These are phyloP conservation scores for Chesias legatella DNA, from an alignment of 2,888 invertebrate genomes.

Conservation along the genomic window DNA sequence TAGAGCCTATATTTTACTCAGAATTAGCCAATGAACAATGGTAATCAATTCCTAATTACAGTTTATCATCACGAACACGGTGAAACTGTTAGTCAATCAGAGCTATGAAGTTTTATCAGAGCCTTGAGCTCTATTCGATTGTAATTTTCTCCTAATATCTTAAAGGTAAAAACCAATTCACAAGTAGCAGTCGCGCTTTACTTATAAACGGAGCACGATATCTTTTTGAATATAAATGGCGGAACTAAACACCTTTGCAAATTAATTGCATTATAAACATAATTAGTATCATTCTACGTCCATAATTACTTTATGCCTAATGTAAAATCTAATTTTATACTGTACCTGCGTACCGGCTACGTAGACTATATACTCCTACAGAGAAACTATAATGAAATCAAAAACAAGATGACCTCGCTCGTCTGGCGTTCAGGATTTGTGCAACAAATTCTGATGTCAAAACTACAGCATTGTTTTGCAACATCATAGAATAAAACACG, in stretches of 20 bases:
- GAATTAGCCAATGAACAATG: slow-evolving; percentile 43
- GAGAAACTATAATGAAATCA: slow-evolving; percentile 37
- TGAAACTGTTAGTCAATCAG: slow-evolving; percentile 37
- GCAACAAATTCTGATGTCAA: slow-evolving; percentile 53
- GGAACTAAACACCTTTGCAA: not conserved
- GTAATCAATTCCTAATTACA: slow-evolving; percentile 44
- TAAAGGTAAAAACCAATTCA: not conserved
- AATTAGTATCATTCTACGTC: too few relatives aligned
- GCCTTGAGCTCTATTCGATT: slow-evolving; percentile 24
- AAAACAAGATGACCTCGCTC: slow-evolving; percentile 50
- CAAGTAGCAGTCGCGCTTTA: too few relatives aligned
- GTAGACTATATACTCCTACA: slow-evolving; percentile 22
- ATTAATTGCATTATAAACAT: not conserved
- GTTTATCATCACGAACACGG: slow-evolving; percentile 49
- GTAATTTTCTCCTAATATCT: slow-evolving; percentile 9
- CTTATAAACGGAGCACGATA: too few relatives aligned
- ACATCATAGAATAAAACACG: slow-evolving; percentile 32
- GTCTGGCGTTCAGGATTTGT: slow-evolving; percentile 48
- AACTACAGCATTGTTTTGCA: slow-evolving; percentile 47
- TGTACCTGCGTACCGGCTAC: too few relatives aligned
- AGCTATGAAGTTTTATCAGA: slow-evolving; percentile 27
- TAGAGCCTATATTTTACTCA: slow-evolving; percentile 34
- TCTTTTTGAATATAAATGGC: not conserved
- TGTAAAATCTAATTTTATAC: too few relatives aligned
- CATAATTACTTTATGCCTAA: too few relatives aligned